Evolutionary conservation across 2,113 vertebrate species (phyloP).

Genomic region (Ranitomeya variabilis): DNA sequence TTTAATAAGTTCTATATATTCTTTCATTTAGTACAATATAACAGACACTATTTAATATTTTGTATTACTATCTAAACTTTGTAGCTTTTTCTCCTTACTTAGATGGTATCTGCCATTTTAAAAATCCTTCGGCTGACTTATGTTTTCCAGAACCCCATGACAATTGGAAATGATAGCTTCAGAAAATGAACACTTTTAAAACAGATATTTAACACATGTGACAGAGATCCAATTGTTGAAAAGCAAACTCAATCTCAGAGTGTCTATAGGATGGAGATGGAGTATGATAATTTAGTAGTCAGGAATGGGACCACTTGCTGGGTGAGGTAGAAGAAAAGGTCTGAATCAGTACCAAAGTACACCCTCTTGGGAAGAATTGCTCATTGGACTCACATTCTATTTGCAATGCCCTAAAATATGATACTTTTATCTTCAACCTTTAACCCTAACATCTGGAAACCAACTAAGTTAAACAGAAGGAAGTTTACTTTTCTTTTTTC

Average conservation of each 20-base stretch:
- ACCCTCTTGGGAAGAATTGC: conserved; percentile 83
- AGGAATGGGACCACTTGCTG: conserved; percentile 82
- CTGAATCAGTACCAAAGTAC: conserved; percentile 73
- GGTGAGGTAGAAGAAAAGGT: conserved; percentile 77
- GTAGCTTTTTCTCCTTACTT: conserved; percentile 58
- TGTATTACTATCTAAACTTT: conserved; percentile 40
- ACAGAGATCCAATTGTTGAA: conserved; percentile 70
- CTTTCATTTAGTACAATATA: neutral
- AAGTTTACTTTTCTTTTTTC: conserved; percentile 87
- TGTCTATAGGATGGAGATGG: conserved; percentile 72
- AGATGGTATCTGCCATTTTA: conserved; percentile 60
- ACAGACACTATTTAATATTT: neutral
- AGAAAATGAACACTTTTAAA: conserved; percentile 67
- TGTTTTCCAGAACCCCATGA: conserved; percentile 63
- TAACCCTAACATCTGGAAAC: conserved; percentile 97
- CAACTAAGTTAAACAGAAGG: conserved; percentile 82
- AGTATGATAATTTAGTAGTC: conserved; percentile 80
- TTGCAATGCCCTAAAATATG: conserved; percentile 81
- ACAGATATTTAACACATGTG: conserved; percentile 72
- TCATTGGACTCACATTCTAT: conserved; percentile 74
- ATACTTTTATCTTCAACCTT: conserved; percentile 95
- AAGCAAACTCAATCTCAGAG: conserved; percentile 73
- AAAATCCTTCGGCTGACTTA: conserved; percentile 57
- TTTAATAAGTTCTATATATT: neutral
- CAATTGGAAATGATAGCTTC: conserved; percentile 65